Evolutionary conservation across 2,888 invertebrate genomes (phyloP), one percentile per base, ranked within the genome.

Genomic region (Entomobrya proxima): DNA sequence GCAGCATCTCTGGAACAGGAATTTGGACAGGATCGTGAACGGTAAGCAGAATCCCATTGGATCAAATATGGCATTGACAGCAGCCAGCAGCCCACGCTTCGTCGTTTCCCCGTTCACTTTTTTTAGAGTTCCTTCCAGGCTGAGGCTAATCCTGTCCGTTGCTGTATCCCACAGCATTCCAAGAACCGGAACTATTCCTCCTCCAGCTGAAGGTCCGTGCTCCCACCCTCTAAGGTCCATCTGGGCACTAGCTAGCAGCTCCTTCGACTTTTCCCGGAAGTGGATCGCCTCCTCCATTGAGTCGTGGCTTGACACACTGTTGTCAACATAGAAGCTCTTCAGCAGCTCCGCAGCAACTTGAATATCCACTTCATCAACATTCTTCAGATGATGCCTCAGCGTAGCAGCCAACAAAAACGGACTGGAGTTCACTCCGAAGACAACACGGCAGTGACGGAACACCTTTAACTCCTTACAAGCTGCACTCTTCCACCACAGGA

Each of bases 221-320:
- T 74, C 74, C 74, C 74, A 74, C n/a, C 77, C 61, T 30, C 77
- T n/a, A 0, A 77, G 32, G 24, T 77, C 47, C 7, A 77, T 21
- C 3, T 44, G 21, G 2, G 74, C 74, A 5, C 15, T 9, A 5
- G 18, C 18, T 7, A 74, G 32, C 5, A 74, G 30, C 15, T 2
- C 50, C 9, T 1, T 7, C 24, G 74, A 18, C 15, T 47, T 30
- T 11, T 11, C 15, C 13, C n/a, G 4, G 18, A 74, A 74, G 7
- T 32, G n/a, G 18, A 13, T 15, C 5, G 50, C 74, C 32, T 50
- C 50, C 18, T 74, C 50, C 47, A 50, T 30, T 18, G n/a, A n/a
- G 3, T 21, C 6, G 3, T 21, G 30, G 18, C 50, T 50, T 7
- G 40, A n/a, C 2, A 50, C 9, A 9, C 50, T 32, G 32, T 74